phyloP scores from a whole-genome alignment of 2,797 vertebrate genomes.

The Catostomus latipinnis region DNA sequence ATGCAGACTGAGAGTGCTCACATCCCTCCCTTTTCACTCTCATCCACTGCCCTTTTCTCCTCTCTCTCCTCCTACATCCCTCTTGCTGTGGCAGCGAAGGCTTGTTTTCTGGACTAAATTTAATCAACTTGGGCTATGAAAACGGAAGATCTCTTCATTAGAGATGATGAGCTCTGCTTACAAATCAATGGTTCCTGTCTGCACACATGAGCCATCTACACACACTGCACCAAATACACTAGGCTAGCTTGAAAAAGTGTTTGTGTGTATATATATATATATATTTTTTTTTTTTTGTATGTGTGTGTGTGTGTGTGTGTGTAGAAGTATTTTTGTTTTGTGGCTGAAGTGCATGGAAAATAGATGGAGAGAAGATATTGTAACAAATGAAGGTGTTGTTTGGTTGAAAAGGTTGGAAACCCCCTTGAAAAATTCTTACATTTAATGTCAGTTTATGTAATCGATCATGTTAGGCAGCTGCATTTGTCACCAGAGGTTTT shows the following conservation, averaged over 20 bases:
- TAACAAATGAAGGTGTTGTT: not conserved
- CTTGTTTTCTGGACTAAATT: conserved; percentile 56
- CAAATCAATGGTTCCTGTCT: conserved; percentile 57
- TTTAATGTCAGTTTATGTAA: not conserved
- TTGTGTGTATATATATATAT: conserved; percentile 15
- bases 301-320: too few species aligned
- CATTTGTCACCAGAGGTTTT: not conserved
- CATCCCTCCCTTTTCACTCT: conserved; percentile 9
- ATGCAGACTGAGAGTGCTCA: conserved; percentile 11
- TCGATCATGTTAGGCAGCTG: too few species aligned
- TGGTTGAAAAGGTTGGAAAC: not conserved
- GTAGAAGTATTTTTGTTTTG: too few species aligned
- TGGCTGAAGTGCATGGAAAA: not conserved
- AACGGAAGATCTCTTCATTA: conserved; percentile 62
- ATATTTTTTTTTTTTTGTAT: too few species aligned
- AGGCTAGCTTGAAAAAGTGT: conserved; percentile 1
- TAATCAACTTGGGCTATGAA: conserved; percentile 56
- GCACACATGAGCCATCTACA: conserved; percentile 32
- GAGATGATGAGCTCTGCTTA: conserved; percentile 49
- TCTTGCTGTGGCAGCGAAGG: conserved; percentile 33
- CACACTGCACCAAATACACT: conserved; percentile 38
- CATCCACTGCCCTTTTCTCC: conserved; percentile 23
- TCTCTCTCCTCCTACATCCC: conserved; percentile 27
- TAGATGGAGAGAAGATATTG: too few species aligned
- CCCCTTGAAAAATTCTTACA: not conserved